Base-by-base conservation (phyloP, 37 sponge, comb jelly and placozoan genomes). In the Ianthella basta region DNA sequence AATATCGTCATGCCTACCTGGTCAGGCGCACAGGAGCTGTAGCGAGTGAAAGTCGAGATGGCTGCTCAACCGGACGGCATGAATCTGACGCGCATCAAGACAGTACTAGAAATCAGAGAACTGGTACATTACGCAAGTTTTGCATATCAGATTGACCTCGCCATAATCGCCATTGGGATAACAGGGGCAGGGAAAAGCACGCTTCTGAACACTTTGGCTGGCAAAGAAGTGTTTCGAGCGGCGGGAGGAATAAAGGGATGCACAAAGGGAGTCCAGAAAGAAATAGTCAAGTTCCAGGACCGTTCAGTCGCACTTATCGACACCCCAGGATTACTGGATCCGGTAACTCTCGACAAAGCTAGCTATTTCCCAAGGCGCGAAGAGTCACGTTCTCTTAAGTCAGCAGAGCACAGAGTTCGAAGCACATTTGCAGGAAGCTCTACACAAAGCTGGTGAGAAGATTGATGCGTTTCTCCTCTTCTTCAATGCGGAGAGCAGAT, bases 111-210 rank as follows among this genome's bases (percentile, higher is more conserved):
- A 32, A 35, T 69, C 1, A 29, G 35, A 69, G 70, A 69, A 6
- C 29, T 1, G 34, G 34, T 69, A 32, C 35, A 69, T 27, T 13
- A 69, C 18, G 34, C 33, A 4, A 32, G 12, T 18, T 13, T 34
- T 6, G 4, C 27, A 35, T 13, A 13, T 0, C 12, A 13, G 4
- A 69, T 34, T 30, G 70, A 69, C 34, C 27, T 29, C 19, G 70
- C 70, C 19, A 34, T 69, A 16, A 29, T 69, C 12, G 70, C 70
- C 37, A 44, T 75, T 19, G 78, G 78, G 1, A 50, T 75, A 19
- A 75, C 78, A 16, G 78, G 78, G 25, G 44, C 37, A 19, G 78
- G 78, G 40, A 75, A 75, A 44, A 75, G 78, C 25, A 41, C 78
- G 4, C 37, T 75, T 75, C 54, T 40, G 6, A 75, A 75, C 16